Conservation (phyloP, 2,888 invertebrate species). For the Rhingia campestris region DNA sequence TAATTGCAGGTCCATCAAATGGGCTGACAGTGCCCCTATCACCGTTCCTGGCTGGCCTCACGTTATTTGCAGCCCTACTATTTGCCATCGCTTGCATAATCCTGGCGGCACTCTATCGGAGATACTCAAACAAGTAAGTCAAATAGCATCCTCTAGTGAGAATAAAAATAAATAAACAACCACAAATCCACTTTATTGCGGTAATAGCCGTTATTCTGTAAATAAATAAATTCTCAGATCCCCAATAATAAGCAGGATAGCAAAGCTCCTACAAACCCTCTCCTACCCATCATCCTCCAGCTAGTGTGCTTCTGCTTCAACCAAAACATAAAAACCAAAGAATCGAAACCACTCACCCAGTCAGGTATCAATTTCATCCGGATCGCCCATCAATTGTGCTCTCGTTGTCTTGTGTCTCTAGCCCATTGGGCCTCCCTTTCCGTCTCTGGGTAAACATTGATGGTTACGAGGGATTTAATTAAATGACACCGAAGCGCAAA, state of each 20-base stretch:
- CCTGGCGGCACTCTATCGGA: slow-evolving; percentile 88
- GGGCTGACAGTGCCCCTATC: slow-evolving; percentile 87
- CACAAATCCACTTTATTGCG: slow-evolving; percentile 70
- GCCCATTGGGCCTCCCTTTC: not conserved
- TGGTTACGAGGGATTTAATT: slow-evolving; percentile 67
- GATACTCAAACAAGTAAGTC: slow-evolving; percentile 84
- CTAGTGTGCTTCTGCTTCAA: slow-evolving; percentile 37
- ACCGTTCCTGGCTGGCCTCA: slow-evolving; percentile 89
- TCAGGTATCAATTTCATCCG: slow-evolving; percentile 71
- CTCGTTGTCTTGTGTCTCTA: slow-evolving; percentile 1
- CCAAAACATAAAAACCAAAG: slow-evolving; percentile 14
- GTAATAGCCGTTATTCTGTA: slow-evolving; percentile 67
- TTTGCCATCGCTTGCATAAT: slow-evolving; percentile 91
- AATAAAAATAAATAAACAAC: slow-evolving; percentile 58
- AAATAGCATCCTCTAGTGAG: slow-evolving; percentile 13
- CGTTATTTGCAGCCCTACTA: slow-evolving; percentile 89
- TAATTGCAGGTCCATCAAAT: slow-evolving; percentile 85
- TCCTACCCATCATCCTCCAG: slow-evolving; percentile 1
- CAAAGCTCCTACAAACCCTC: not conserved
- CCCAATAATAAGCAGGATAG: slow-evolving; percentile 52
- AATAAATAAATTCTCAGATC: slow-evolving; percentile 61
- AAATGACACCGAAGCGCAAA: slow-evolving; percentile 66
- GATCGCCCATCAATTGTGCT: slow-evolving; percentile 66
- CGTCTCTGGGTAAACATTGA: slow-evolving; percentile 36
- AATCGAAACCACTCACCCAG: slow-evolving; percentile 68